Base-by-base conservation (phyloP, 1,140 invertebrate species). In the Trichomalopsis sarcophagae region DNA sequence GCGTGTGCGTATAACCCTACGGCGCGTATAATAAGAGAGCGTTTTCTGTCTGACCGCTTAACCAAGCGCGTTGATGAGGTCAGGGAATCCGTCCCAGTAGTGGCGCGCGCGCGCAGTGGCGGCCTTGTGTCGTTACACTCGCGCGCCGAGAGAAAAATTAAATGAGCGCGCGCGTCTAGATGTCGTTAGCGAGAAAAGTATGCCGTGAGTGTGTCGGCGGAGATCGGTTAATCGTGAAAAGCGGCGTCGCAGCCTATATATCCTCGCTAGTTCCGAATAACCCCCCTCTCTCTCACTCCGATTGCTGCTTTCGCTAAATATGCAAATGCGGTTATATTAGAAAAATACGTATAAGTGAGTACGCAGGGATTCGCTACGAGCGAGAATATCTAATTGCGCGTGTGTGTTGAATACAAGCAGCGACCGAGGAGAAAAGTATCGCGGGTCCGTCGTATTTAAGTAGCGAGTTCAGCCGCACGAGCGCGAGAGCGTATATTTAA, bases 381-480 rank as follows among this genome's bases (percentile, higher is more conserved):
- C n/a, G 55, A 62, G 68, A 33, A 66, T 62, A 83, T 80, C 36
- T 23, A 75, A n/a, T 82, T 17, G 74, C 40, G 55, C 1, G 27
- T 27, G 27, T 27, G 27, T 27, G 27, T 27, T 1, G 27, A 27
- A 27, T 27, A 27, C 27, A 27, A 27, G 27, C 27, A 27, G 27
- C 27, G 27, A 2, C 27, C 27, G 87, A 88, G 88, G 84, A 84
- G 79, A 85, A 87, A 87, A 91, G 91, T 62, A 92, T 92, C 92
- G 92, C 27, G 27, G 27, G 27, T 91, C 88, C 89, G 91, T 1
- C 27, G 89, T 92, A 91, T 93, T 92, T 93, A 92, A 92, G 91
- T 92, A 92, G 90, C 90, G 88, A 92, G 91, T 92, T 92, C 91
- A 91, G 90, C 89, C 91, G 91, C 90, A 93, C 90, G 89, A 27